Evolutionary conservation across 2,888 invertebrate genomes (phyloP), one percentile per base, ranked within the genome.

Genomic region (Dryadula phaetusa): DNA sequence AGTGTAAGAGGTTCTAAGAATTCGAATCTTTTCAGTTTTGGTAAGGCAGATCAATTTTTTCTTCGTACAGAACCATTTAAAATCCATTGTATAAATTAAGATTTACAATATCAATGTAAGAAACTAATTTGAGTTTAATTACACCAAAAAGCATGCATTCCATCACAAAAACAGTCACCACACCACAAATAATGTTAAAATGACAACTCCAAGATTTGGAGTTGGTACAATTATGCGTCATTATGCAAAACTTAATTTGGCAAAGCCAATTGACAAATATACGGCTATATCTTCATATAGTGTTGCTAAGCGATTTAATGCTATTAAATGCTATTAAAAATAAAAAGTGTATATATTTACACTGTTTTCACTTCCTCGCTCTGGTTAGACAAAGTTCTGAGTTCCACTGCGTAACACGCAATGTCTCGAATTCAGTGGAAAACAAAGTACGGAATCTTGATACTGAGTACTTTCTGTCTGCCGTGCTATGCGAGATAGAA

Each of bases 201-300:
- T 16, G 40, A 54, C 42, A 14, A 16, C 47, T 58, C 42, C 22
- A 44, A 58, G 62, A 63, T 63, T 40, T 63, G 34, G 22, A 54
- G 16, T 56, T 12, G 37, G 22, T 34, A 32, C 18, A 60, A 53
- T 67, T 53, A 60, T 64, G 34, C 4, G 20, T 18, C 42, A 60
- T 64, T 52, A 58, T 53, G 58, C 54, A 64, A 64, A 56, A 56
- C 20, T 44, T 44, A 16, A 44, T 52, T 37, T 58, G 52, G 25
- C 62, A 66, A 54, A 66, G 22, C 44, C 54, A 46, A 2, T 42
- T 44, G 18, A 22, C 0, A 5, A 42, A 18, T n/a, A 44, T 53
- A 42, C 14, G 25, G n/a, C 16, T 8, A 10, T 10, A 0, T 22
- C 14, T 44, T 44, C 40, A 53, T 22, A 22, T 8, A 14, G 1